These are phyloP conservation scores for Cosmia trapezina DNA, from an alignment of 2,888 invertebrate genomes.

Conservation along the genomic window DNA sequence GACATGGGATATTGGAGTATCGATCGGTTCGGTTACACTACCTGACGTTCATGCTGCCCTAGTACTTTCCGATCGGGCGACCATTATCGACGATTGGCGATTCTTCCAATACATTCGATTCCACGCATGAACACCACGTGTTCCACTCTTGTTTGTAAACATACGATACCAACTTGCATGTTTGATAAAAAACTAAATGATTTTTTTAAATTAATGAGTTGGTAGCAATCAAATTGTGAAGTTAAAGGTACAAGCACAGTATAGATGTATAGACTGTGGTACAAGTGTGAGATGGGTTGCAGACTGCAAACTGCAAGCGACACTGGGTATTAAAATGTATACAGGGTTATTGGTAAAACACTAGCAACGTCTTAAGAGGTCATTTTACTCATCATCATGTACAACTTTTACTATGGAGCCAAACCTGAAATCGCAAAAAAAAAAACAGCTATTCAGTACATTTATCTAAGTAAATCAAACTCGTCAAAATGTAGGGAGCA, in stretches of 20 bases:
- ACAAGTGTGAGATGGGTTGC: no score
- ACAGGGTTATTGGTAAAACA: no score
- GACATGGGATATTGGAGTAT: constrained; percentile 56
- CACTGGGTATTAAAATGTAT: no score
- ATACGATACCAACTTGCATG: not conserved
- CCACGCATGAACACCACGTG: constrained; percentile 21
- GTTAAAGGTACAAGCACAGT: not conserved
- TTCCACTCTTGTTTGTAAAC: constrained; percentile 23
- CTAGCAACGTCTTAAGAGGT: no score
- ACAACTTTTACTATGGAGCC: no score
- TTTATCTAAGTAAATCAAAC: no score
- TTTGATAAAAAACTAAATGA: not conserved
- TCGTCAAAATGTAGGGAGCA: no score
- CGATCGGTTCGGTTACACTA: constrained; percentile 58
- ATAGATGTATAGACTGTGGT: no score
- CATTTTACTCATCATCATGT: no score
- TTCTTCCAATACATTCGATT: constrained; percentile 48
- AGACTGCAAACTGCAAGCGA: no score
- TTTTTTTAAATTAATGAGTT: not conserved
- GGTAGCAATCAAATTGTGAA: not conserved
- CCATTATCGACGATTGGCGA: constrained; percentile 47
- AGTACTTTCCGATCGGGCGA: constrained; percentile 55
- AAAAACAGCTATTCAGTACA: no score
- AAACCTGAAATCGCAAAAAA: no score
- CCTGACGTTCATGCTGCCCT: constrained; percentile 51